phyloP scores from a whole-genome alignment of 2,888 invertebrate species.

The Campopleginae sp. region DNA sequence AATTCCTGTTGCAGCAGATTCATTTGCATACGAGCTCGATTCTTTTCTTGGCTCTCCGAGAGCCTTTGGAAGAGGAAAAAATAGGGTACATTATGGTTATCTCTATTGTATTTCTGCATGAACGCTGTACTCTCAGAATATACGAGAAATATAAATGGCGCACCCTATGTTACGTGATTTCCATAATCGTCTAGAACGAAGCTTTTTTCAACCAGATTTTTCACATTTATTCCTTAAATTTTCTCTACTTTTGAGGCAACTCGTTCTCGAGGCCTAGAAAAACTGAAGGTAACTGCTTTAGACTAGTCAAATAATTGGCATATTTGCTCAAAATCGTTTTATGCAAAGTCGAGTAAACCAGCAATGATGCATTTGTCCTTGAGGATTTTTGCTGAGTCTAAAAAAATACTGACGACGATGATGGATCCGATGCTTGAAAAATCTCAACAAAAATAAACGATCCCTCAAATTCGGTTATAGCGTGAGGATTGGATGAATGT shows the following conservation, averaged over 20 bases:
- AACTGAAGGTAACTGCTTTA: not conserved
- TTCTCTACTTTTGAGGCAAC: not conserved
- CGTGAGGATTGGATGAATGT: no score
- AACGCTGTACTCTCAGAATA: not conserved
- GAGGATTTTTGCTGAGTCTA: no score
- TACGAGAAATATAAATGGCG: slow-evolving; percentile 7
- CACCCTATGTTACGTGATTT: slow-evolving; percentile 1
- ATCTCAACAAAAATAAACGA: not conserved
- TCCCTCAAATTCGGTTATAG: no score
- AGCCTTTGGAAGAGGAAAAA: not conserved
- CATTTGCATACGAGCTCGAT: slow-evolving; percentile 9
- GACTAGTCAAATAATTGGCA: not conserved
- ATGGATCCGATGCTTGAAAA: not conserved
- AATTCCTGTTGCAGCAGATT: slow-evolving; percentile 15
- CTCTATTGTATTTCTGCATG: not conserved
- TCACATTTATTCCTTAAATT: not conserved
- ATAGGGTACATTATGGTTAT: slow-evolving; percentile 13
- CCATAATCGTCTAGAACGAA: not conserved
- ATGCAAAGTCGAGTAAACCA: not conserved
- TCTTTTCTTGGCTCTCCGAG: slow-evolving; percentile 9
- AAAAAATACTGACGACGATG: no score
- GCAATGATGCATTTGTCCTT: no score
- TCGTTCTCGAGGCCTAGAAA: not conserved
- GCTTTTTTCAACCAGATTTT: not conserved
- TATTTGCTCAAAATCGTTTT: not conserved